Base-by-base conservation (phyloP, 2,113 vertebrate species). In the Trinectes maculatus region DNA sequence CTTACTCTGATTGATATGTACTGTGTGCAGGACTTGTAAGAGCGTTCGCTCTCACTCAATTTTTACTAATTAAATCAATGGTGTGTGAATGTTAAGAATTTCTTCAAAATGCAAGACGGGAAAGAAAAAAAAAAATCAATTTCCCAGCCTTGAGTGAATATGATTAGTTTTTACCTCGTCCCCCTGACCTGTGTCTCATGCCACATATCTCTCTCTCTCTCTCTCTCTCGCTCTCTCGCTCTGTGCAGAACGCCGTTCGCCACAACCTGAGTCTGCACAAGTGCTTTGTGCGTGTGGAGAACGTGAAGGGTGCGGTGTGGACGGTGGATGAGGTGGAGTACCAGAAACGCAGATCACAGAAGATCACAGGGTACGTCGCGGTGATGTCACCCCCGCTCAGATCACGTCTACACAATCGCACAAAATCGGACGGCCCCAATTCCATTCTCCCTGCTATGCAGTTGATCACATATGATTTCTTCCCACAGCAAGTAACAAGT, bases 231-330 rank as follows among this genome's bases (percentile, higher is more conserved):
- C 44, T 25, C 43, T 22, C 43, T 22, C 43, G 11, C 21, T 22
- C 22, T 5, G 25, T 18, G 88, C 92, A 99, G 98, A 99, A 99
- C 80, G 98, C 98, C 47, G 96, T 99, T 68, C 98, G 98, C 91
- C 98, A 99, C 93, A 99, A 99, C 93, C 96, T 99, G 79, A 99
- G 98, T 87, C 95, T 99, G 93, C 98, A 99, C 95, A 99, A 99
- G 93, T 99, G 98, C 96, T 99, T 99, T 93, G 98, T 99, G 92
- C 95, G 98, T 71, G 98, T 99, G 89, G 98, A 99, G 94, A 99
- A 99, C 77, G 98, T 99, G 89, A 99, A 99, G 93, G 98, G 98
- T 77, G 98, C 98, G 55, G 98, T 99, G 83, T 99, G 98, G 98
- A 99, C 98, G 57, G 98, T 99, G 85, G 98, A 99, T 52, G 98